phyloP scores from a whole-genome alignment of 2,888 invertebrate species.

The Synergus umbraculus region DNA sequence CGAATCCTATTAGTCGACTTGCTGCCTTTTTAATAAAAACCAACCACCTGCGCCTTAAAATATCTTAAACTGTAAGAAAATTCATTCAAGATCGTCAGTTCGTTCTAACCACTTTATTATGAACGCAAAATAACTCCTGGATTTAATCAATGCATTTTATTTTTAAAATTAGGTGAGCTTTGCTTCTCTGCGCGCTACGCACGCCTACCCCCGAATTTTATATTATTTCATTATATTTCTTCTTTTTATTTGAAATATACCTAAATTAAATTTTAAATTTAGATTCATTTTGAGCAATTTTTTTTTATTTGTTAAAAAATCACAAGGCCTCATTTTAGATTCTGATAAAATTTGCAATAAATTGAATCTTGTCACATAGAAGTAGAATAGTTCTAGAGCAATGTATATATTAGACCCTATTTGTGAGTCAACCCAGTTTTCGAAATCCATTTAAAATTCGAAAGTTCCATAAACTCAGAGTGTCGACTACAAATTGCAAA shows the following conservation, averaged over 20 bases:
- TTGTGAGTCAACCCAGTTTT: conserved; percentile 13
- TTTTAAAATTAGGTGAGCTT: too few species aligned
- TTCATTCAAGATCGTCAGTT: neutral
- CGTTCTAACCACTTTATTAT: neutral
- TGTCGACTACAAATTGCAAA: conserved; percentile 28
- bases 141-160: neutral
- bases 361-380: conserved; percentile 1
- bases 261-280: too few species aligned
- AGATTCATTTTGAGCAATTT: too few species aligned
- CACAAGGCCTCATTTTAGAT: too few species aligned
- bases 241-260: neutral
- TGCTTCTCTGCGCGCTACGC: too few species aligned
- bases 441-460: conserved; percentile 15
- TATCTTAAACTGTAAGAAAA: neutral
- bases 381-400: conserved; percentile 10
- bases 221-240: neutral
- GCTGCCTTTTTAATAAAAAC: conserved; percentile 13
- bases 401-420: conserved; percentile 1
- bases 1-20: neutral
- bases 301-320: too few species aligned
- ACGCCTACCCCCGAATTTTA: too few species aligned
- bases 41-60: neutral
- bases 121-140: neutral
- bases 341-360: neutral
- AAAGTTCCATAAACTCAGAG: conserved; percentile 2